Percentiles rank a stretch among this genome's conserved stretches.
Evolutionary conservation across 2,797 vertebrate genomes (phyloP).

Genomic region (Mus spretus): DNA sequence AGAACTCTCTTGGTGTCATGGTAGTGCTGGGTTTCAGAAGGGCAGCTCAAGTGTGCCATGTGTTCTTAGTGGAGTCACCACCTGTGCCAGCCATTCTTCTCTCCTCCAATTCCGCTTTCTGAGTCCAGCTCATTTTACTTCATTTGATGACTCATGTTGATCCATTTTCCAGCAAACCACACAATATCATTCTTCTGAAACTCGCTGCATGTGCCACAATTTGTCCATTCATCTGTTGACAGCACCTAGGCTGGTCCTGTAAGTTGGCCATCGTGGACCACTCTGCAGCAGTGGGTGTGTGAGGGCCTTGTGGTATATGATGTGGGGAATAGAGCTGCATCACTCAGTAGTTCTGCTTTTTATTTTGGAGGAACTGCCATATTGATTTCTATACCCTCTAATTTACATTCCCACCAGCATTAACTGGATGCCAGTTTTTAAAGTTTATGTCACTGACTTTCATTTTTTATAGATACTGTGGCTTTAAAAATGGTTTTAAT

Average conservation of each 20-base stretch:
- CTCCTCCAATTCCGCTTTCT: background rate
- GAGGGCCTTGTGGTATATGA: no score
- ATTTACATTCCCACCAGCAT: background rate
- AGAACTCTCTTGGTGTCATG: background rate
- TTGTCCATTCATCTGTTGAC: background rate
- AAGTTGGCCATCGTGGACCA: background rate
- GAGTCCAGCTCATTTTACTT: background rate
- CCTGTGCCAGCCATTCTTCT: background rate
- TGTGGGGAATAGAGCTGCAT: background rate
- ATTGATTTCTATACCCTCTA: background rate
- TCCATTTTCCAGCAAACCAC: background rate
- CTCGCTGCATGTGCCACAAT: background rate
- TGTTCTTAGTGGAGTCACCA: background rate
- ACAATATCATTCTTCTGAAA: background rate
- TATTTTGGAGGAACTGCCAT: background rate
- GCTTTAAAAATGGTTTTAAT: conserved; percentile 56
- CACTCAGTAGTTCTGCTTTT: background rate
- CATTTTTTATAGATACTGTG: background rate
- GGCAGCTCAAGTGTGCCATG: background rate
- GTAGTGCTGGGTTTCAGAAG: background rate
- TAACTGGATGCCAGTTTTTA: background rate
- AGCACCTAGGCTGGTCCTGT: background rate
- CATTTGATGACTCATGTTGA: background rate
- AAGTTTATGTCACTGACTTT: background rate
- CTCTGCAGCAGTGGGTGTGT: background rate